A percentile compares a stretch with the other conserved stretches of the same genome.
These are phyloP conservation scores for Calephelis nemesis DNA, from an alignment of 1,140 invertebrate species.

Conservation along the genomic window DNA sequence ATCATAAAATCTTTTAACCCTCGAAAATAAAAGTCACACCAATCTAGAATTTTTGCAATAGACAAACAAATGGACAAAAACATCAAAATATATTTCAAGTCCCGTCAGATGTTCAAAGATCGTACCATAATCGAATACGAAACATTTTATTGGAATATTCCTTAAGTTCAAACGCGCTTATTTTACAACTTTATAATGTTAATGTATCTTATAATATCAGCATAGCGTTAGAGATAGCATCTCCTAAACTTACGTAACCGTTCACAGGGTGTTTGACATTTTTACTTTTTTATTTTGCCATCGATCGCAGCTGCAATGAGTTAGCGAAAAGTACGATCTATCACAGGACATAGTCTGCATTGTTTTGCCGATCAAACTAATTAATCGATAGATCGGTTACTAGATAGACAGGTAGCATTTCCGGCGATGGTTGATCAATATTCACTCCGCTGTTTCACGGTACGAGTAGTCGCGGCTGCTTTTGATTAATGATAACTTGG, in stretches of 20 bases:
- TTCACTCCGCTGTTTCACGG: slow-evolving; percentile 43
- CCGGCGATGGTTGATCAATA: slow-evolving; percentile 72
- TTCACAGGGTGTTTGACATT: neutral
- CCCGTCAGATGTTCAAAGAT: no score
- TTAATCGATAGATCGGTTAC: slow-evolving; percentile 67
- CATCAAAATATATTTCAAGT: no score
- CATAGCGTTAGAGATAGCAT: neutral
- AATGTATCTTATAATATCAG: no score
- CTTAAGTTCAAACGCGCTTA: no score
- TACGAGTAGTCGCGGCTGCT: slow-evolving; percentile 7
- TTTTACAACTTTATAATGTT: no score
- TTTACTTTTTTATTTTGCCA: slow-evolving; percentile 40
- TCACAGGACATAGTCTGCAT: slow-evolving; percentile 66
- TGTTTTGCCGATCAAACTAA: slow-evolving; percentile 64
- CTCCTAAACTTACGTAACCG: neutral
- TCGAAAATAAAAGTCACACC: no score
- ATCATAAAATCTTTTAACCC: no score
- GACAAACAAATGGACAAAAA: no score
- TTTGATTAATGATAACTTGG: slow-evolving; percentile 54
- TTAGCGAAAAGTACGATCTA: slow-evolving; percentile 57
- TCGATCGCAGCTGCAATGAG: slow-evolving; percentile 62
- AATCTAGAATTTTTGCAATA: no score
- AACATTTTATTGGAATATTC: no score
- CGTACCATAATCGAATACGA: no score
- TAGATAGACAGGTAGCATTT: slow-evolving; percentile 71